Evolutionary conservation across 1,140 invertebrate species (phyloP), one percentile per base, ranked within the genome.

Genomic region (Bombus impatiens): DNA sequence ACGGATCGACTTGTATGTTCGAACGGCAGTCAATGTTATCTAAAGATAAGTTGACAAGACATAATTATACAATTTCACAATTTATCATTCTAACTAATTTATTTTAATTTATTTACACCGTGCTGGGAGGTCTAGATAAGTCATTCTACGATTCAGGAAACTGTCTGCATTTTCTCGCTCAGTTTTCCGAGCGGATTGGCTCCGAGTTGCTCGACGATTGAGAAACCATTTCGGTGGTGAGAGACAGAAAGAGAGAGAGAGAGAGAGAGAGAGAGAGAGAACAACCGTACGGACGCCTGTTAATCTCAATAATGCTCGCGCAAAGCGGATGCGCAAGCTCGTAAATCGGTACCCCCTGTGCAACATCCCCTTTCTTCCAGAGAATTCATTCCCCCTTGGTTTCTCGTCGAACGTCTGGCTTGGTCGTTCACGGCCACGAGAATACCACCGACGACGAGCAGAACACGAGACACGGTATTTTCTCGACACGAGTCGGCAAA

Each of bases 301-400:
- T 93, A 93, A 94, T 94, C 93, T 93, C 88, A 91, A 93, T 94
- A 93, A 94, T 89, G 92, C 78, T 88, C 89, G 90, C 86, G 70
- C 86, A 84, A 80, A 89, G 81, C 93, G 93, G 93, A 94, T 93
- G 90, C 88, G 59, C 76, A 42, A 78, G 82, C 90, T 90, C 90
- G 92, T 94, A 94, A 94, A 88, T 87, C 82, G 84, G 83, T 77
- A 37, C 37, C 76, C 84, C 77, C 22, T 42, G 47, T 37, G 70
- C 53, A 72, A 71, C 87, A 78, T 87, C 74, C 72, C 75, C 65
- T 65, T 75, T 57, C 53, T 76, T 67, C 22, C 47, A 25, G n/a
- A 71, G 57, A n/a, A 84, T 68, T 71, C 67, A 15, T 65, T 75
- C 65, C 42, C 59, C 76, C 40, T 80, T 57, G 83, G 47, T 47